Base-by-base conservation (phyloP, 2,797 vertebrate species). In the Chaenodraco wilsoni region DNA sequence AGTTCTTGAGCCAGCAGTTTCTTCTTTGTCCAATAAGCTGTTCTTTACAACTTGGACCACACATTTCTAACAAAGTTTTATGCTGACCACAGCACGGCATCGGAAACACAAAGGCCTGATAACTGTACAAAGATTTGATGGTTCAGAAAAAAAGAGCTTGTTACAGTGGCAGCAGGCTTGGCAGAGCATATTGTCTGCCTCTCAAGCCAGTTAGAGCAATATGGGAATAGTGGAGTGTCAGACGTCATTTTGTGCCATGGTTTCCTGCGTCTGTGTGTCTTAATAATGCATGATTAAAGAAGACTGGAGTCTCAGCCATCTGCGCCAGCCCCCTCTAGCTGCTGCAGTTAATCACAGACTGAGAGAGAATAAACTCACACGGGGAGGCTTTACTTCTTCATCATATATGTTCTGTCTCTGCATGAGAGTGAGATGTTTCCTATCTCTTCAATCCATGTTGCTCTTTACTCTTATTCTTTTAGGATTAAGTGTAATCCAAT, bases 231-330 rank as follows among this genome's bases (percentile, higher is more conserved):
- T 40, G 23, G 48, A 64, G 63, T 66, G 74, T 70, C n/a, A 31
- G 65, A 78, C 50, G 31, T 67, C 46, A 45, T 73, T 84, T 72
- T 69, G 52, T 63, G 56, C 31, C 14, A 3, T 49, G 3, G 23
- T 56, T 74, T 62, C 73, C 10, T 51, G 62, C 43, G 45, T 72
- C 50, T 77, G 45, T 51, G 11, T 71, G 65, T 86, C 66, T 87
- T 65, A 83, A 87, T 89, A 87, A 77, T 62, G 55, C 44, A 63
- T 76, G 74, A 83, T 87, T 88, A 86, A 85, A 83, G 64, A 72
- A 67, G 55, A 76, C 37, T 16, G 41, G 60, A 65, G 81, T 58
- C 55, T 55, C 48, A 51, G 44, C 77, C 86, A 84, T 82, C 70
- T 82, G 79, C 62, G 44, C 65, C 69, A 41, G 46, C 61, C 69